Evolutionary conservation across 2,113 vertebrate species (phyloP).

Genomic region (Oncorhynchus nerka): DNA sequence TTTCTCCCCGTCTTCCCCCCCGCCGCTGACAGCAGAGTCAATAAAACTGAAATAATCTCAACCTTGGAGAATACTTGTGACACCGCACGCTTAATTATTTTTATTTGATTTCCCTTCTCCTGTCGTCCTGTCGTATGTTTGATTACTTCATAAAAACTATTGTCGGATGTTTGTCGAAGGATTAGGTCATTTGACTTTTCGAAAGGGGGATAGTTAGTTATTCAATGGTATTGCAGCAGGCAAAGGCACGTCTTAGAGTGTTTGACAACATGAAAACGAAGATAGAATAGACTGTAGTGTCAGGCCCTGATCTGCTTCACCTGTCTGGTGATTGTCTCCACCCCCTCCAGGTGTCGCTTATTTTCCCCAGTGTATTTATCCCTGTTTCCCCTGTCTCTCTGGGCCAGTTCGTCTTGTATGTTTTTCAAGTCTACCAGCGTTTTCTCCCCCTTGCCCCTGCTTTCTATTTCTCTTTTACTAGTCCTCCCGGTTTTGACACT

Average conservation of each 20-base stretch:
- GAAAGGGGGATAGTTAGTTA: no score
- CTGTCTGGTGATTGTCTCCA: no score
- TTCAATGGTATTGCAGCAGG: not conserved
- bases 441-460: no score
- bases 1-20: not conserved
- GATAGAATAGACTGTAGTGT: not conserved
- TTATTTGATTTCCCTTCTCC: slow-evolving; percentile 9
- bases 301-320: no score
- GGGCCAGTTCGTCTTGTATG: no score
- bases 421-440: no score
- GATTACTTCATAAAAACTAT: slow-evolving; percentile 13
- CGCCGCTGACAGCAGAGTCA: slow-evolving; percentile 14
- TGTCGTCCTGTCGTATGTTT: slow-evolving; percentile 7
- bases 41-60: slow-evolving; percentile 28
- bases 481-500: no score
- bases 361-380: no score
- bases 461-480: no score
- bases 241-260: slow-evolving; percentile 5
- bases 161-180: slow-evolving; percentile 13
- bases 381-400: no score
- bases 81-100: slow-evolving; percentile 24
- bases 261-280: not conserved
- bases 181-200: not conserved
- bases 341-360: no score
- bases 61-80: slow-evolving; percentile 23